Evolutionary conservation across 2,888 invertebrate genomes (phyloP).

Genomic region (Drosophila ezoana): DNA sequence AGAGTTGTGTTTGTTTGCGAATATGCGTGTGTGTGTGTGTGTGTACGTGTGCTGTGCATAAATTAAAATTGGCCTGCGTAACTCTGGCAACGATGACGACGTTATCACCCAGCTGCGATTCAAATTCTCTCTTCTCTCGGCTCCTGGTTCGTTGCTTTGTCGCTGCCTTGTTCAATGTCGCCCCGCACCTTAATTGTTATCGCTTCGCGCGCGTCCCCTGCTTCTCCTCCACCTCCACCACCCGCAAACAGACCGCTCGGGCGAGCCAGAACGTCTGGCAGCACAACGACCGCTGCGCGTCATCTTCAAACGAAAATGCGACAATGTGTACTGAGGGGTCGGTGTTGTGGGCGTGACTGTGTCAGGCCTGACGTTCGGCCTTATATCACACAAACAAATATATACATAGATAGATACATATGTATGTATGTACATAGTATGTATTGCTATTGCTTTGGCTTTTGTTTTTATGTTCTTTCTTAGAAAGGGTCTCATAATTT

Average conservation of each 20-base stretch:
- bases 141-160: conserved; percentile 31
- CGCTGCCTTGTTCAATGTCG: conserved; percentile 59
- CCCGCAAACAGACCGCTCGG: conserved; percentile 39
- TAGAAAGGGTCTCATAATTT: conserved; percentile 72
- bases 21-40: conserved; percentile 29
- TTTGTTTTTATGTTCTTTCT: conserved; percentile 54
- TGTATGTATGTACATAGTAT: conserved; percentile 1
- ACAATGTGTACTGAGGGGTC: conserved; percentile 33
- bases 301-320: conserved; percentile 69
- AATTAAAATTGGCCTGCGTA: conserved; percentile 74
- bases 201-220: conserved; percentile 2
- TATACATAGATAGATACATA: conserved; percentile 2
- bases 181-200: conserved; percentile 62
- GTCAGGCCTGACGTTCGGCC: conserved; percentile 35
- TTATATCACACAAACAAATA: conserved; percentile 15
- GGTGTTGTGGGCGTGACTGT: conserved; percentile 33
- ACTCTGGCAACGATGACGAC: conserved; percentile 62
- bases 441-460: conserved; percentile 38
- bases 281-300: conserved; percentile 69
- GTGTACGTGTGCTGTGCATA: conserved; percentile 58
- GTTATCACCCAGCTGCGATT: conserved; percentile 62
- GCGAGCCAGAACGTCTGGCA: conserved; percentile 73
- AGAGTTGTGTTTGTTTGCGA: conserved; percentile 40
- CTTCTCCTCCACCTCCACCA: conserved; percentile 2
- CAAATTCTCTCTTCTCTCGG: conserved; percentile 38